phyloP scores from a whole-genome alignment of 2,888 invertebrate genomes.

The Physocephala rufipes region DNA sequence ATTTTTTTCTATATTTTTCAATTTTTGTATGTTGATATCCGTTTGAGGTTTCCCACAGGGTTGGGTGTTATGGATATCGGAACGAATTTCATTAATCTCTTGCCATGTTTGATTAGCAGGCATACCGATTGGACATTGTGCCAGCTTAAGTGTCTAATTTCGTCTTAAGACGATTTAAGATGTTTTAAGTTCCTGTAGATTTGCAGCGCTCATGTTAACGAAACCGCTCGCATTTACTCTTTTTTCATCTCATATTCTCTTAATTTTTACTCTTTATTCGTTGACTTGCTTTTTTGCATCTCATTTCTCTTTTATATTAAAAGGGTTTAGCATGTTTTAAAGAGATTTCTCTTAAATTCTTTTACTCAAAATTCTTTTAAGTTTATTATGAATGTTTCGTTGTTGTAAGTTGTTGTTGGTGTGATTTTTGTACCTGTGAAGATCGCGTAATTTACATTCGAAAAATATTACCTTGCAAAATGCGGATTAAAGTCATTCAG shows the following conservation, averaged over 20 bases:
- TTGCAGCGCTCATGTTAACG: conserved; percentile 40
- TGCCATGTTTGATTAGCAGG: too few species aligned
- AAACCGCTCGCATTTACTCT: conserved; percentile 19
- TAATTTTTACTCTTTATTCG: conserved; percentile 38
- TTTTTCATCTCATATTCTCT: conserved; percentile 37
- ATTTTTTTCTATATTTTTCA: too few species aligned
- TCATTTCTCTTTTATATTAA: too few species aligned
- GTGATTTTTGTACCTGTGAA: conserved; percentile 21
- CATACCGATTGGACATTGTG: too few species aligned
- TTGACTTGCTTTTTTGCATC: too few species aligned
- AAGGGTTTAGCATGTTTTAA: too few species aligned
- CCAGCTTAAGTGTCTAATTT: too few species aligned
- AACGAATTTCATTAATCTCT: too few species aligned
- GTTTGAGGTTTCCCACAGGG: too few species aligned
- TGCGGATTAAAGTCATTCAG: conserved; percentile 30
- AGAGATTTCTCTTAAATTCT: background rate
- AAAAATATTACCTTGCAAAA: conserved; percentile 10
- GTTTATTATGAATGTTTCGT: conserved; percentile 4
- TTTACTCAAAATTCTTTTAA: background rate
- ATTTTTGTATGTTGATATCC: too few species aligned
- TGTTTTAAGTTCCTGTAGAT: conserved; percentile 9
- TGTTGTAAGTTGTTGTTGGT: background rate
- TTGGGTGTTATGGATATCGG: too few species aligned
- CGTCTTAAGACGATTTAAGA: too few species aligned
- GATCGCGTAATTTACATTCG: conserved; percentile 6